A percentile compares a stretch with the other conserved stretches of the same genome.
phyloP scores from a whole-genome alignment of 2,797 vertebrate genomes.

The Molossus molossus region DNA sequence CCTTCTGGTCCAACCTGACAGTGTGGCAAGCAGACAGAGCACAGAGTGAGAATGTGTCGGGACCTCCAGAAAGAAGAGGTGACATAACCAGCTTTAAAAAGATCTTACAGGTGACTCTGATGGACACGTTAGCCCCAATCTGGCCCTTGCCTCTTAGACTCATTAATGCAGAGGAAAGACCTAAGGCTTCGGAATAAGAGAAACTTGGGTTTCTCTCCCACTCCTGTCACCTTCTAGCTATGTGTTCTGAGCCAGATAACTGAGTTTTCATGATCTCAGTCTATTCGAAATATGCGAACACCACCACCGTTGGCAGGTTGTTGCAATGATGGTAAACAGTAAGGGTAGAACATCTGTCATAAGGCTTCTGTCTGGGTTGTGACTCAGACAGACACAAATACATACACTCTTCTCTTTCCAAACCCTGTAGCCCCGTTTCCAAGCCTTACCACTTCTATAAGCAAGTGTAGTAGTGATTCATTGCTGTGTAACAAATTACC shows the following conservation, averaged over 20 bases:
- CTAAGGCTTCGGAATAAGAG: not conserved
- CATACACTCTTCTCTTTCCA: not conserved
- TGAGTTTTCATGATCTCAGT: not conserved
- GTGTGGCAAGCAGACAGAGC: too few species aligned
- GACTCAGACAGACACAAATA: not conserved
- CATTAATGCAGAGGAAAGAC: not conserved
- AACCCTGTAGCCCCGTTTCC: not conserved
- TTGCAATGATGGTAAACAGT: constrained; percentile 11
- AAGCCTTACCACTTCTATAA: not conserved
- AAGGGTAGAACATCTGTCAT: not conserved
- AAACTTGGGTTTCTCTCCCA: not conserved
- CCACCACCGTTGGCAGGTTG: not conserved
- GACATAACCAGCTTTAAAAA: not conserved
- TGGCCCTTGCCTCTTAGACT: not conserved
- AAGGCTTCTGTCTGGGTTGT: not conserved
- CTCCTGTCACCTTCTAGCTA: not conserved
- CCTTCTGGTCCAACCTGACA: not conserved
- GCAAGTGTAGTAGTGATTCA: not conserved
- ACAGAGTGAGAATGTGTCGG: not conserved
- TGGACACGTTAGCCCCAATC: not conserved
- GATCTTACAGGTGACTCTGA: not conserved
- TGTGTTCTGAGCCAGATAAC: not conserved
- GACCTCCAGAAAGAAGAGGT: not conserved
- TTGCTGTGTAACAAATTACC: not conserved
- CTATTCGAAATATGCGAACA: constrained; percentile 10